Evolutionary conservation across 2,888 invertebrate genomes (phyloP).

Genomic region (Netelia inedita): DNA sequence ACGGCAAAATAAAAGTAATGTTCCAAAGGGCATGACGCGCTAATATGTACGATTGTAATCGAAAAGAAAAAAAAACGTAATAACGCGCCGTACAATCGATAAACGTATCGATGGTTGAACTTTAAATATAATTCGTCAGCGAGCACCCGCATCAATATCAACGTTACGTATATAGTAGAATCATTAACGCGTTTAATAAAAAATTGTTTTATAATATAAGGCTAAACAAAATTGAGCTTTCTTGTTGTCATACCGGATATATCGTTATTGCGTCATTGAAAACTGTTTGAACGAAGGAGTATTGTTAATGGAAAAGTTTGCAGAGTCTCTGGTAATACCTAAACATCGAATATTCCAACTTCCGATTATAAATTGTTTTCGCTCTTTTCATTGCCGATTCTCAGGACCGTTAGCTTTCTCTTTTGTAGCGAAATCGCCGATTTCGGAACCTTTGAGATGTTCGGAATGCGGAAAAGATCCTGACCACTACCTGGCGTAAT

Average conservation of each 20-base stretch:
- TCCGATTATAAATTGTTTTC: not conserved
- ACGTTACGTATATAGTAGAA: slow-evolving; percentile 45
- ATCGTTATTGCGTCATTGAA: not conserved
- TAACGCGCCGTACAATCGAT: slow-evolving; percentile 13
- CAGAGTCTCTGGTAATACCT: not conserved
- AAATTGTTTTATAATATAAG: slow-evolving; percentile 65
- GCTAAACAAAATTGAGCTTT: not conserved
- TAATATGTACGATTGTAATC: slow-evolving; percentile 14
- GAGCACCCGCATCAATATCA: slow-evolving; percentile 46
- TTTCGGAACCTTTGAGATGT: slow-evolving; percentile 41
- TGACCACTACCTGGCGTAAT: not conserved
- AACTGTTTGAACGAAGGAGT: not conserved
- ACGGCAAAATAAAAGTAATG: slow-evolving; percentile 6
- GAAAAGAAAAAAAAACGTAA: slow-evolving; percentile 15
- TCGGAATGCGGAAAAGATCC: slow-evolving; percentile 44
- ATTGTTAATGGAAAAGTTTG: not conserved
- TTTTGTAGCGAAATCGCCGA: slow-evolving; percentile 28
- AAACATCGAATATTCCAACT: not conserved
- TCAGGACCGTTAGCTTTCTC: not conserved
- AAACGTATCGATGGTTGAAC: slow-evolving; percentile 4
- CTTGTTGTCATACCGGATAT: not conserved
- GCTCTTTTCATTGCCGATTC: too few species aligned
- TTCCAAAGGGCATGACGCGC: slow-evolving; percentile 2
- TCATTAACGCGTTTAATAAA: slow-evolving; percentile 64
- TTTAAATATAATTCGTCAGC: slow-evolving; percentile 40